A percentile compares a stretch with the other conserved stretches of the same genome.
Evolutionary conservation across 1,140 invertebrate species (phyloP).

Genomic region (Paraescarpia echinospica): DNA sequence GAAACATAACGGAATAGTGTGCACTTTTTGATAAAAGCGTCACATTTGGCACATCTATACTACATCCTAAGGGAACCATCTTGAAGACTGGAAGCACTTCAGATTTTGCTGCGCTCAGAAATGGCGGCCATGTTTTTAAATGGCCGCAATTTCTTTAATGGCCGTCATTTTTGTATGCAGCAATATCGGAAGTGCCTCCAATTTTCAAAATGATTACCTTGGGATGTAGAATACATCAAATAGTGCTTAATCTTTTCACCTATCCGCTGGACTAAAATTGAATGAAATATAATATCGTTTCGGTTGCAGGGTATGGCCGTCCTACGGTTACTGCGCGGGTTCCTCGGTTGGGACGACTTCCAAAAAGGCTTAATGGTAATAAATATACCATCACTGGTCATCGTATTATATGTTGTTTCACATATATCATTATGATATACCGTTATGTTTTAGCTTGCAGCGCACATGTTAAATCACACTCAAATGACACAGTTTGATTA

Average conservation of each 20-base stretch:
- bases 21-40: no score
- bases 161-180: no score
- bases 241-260: neutral
- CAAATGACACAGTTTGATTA: neutral
- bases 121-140: no score
- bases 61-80: no score
- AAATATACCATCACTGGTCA: neutral
- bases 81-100: no score
- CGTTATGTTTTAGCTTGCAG: neutral
- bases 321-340: constrained; percentile 50
- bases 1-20: no score
- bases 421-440: neutral
- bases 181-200: no score
- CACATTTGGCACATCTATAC: no score
- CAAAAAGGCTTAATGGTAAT: constrained; percentile 45
- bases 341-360: constrained; percentile 53
- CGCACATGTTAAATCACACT: neutral
- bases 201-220: no score
- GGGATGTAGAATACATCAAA: neutral
- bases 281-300: neutral
- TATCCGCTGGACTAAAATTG: no score
- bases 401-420: neutral
- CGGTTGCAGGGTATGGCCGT: constrained; percentile 53
- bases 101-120: no score
- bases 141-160: no score